These are phyloP conservation scores for Zapornia atra DNA, from an alignment of 2,113 vertebrate genomes.

Conservation along the genomic window DNA sequence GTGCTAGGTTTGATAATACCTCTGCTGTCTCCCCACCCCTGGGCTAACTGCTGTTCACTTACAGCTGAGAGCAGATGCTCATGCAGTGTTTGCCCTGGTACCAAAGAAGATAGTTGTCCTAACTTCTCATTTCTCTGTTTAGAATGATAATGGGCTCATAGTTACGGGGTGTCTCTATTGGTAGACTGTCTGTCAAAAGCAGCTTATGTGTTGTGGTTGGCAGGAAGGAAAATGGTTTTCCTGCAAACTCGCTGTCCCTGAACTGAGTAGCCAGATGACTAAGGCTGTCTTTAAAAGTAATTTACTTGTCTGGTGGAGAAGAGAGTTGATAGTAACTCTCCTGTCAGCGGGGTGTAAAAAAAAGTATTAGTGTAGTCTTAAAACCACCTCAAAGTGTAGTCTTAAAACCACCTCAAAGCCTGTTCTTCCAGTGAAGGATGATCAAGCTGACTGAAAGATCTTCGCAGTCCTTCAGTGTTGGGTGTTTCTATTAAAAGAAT, in stretches of 20 bases:
- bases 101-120: background rate
- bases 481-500: background rate
- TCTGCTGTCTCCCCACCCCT: background rate
- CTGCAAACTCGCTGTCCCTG: background rate
- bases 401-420: background rate
- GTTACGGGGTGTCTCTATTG: background rate
- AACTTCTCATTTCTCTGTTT: background rate
- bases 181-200: background rate
- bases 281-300: background rate
- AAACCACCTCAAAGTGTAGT: background rate
- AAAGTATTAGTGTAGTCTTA: background rate
- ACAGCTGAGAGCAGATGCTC: background rate
- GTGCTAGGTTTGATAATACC: background rate
- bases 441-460: background rate
- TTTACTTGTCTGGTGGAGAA: background rate
- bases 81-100: background rate
- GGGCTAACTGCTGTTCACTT: background rate
- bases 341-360: background rate
- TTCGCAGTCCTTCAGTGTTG: background rate
- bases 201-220: accelerated
- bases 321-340: background rate
- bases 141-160: background rate
- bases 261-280: background rate
- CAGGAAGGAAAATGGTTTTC: background rate
- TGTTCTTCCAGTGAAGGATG: background rate